Evolutionary conservation across 2,888 invertebrate genomes (phyloP).

Genomic region (Abscondita cerata): DNA sequence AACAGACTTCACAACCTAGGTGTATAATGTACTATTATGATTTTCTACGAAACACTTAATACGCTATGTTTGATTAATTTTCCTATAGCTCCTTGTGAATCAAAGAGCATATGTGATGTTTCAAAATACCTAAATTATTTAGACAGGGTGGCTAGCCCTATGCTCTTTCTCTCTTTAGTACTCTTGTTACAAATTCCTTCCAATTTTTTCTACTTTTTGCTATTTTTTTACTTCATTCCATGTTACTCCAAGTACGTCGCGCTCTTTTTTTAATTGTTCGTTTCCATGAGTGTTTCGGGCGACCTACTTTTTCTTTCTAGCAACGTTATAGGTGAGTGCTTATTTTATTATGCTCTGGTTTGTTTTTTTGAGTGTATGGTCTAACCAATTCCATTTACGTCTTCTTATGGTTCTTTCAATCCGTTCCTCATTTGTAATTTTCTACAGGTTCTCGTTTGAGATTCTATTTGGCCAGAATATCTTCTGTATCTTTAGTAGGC

Average conservation of each 20-base stretch:
- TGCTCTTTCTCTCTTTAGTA: not conserved
- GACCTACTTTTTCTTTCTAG: no score
- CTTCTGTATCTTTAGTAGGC: not conserved
- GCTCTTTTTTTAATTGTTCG: not conserved
- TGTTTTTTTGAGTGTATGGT: no score
- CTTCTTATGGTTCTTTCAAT: not conserved
- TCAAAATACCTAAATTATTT: not conserved
- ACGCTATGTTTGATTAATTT: not conserved
- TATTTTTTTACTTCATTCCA: not conserved
- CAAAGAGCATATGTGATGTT: not conserved
- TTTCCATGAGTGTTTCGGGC: no score
- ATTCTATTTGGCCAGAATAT: no score
- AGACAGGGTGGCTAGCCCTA: not conserved
- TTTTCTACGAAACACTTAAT: no score
- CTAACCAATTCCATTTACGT: not conserved
- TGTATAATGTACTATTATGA: no score
- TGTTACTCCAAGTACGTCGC: not conserved
- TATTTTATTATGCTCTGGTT: not conserved
- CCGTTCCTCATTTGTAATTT: not conserved
- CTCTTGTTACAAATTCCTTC: no score
- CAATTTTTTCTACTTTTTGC: not conserved
- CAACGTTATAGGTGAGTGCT: not conserved
- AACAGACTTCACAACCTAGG: no score
- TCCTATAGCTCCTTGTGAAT: not conserved
- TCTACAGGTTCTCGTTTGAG: not conserved